Evolutionary conservation across 2,797 vertebrate genomes (phyloP), one percentile per base, ranked within the genome.

Genomic region (Benthosema pterotum): DNA sequence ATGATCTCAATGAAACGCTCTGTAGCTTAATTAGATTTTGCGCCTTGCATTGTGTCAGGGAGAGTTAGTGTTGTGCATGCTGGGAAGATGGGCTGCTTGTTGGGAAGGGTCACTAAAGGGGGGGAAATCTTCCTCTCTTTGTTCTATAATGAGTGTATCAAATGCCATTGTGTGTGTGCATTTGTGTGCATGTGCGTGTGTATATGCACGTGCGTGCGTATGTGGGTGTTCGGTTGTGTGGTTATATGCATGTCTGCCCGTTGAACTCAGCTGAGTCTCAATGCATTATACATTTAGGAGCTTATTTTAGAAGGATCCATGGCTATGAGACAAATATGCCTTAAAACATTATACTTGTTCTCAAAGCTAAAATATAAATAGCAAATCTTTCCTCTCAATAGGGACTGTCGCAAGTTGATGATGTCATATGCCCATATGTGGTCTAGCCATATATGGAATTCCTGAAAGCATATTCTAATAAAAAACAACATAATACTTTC

Each of bases 1-100:
- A 91, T 89, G 83, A 83, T 75, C 69, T 75, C 71, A 88, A 83
- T 90, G 79, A 91, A 90, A 85, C 83, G 82, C 73, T 85, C 62
- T 50, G 45, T 67, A 79, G 77, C 71, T 78, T 87, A 88, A 91
- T 91, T 82, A 87, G 77, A 77, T 60, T 42, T 73, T 65, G 67
- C 64, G 70, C 67, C 74, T 50, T 68, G 75, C 72, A 64, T 75
- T 80, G 64, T 74, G 58, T 52, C 43, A 46, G 61, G 66, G 68
- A 74, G 73, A 69, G 50, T 48, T 6, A 13, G 57, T 58, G 5
- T 13, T 63, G 48, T 72, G 55, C n/a, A 22, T 14, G 46, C 0
- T 47, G 25, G 25, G 3, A 49, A 56, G 11, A 16, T 28, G 59
- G 55, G 49, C 45, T 68, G 63, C 70, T 79, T 77, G 54, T 17